These are phyloP conservation scores for Lophius piscatorius DNA, from an alignment of 2,113 vertebrate genomes.

Conservation along the genomic window DNA sequence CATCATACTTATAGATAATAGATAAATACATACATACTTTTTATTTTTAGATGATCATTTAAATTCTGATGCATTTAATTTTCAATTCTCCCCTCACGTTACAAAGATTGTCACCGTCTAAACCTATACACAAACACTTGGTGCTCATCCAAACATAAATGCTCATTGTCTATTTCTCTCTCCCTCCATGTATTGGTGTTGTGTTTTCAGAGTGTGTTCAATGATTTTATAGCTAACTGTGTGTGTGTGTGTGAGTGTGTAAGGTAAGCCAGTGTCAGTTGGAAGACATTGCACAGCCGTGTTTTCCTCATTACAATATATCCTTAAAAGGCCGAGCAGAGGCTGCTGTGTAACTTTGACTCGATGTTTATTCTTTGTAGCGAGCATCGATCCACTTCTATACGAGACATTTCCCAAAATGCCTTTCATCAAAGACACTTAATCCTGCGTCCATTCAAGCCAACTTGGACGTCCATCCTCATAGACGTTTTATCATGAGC, in stretches of 20 bases:
- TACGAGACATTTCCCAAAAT: conserved; percentile 33
- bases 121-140: conserved; percentile 13
- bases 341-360: conserved; percentile 5
- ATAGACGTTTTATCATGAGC: conserved; percentile 17
- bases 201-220: neutral
- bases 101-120: conserved; percentile 12
- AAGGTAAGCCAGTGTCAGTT: conserved; percentile 12
- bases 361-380: conserved; percentile 4
- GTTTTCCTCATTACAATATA: conserved; percentile 38
- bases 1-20: too few relatives aligned
- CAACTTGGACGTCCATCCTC: conserved; percentile 24
- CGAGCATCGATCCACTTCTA: conserved; percentile 12
- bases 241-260: conserved; percentile 12
- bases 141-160: conserved; percentile 30
- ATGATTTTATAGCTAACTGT: conserved; percentile 1
- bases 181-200: too few relatives aligned
- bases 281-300: conserved; percentile 27
- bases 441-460: conserved; percentile 17
- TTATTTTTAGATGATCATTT: neutral
- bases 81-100: neutral
- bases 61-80: neutral
- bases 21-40: too few relatives aligned
- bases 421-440: conserved; percentile 19
- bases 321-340: conserved; percentile 28
- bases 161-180: neutral